phyloP scores from a whole-genome alignment of 2,797 vertebrate genomes.

The Leuciscus waleckii region DNA sequence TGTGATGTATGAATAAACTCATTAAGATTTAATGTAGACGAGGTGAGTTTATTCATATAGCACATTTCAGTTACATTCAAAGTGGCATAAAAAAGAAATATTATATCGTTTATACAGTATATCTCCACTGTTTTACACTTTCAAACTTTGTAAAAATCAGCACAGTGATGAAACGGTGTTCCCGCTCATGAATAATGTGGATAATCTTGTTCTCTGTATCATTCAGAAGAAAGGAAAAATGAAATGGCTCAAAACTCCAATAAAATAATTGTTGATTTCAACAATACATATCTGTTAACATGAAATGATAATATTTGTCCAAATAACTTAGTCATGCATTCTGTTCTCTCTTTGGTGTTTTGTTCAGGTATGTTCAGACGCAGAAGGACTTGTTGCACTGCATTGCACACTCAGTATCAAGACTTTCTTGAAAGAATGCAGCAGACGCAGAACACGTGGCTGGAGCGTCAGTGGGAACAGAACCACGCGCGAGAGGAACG shows the following conservation, averaged over 20 bases:
- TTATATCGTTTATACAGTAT: no score
- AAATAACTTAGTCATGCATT: neutral
- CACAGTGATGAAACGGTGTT: neutral
- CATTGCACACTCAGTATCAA: slow-evolving; percentile 30
- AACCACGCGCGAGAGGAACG: slow-evolving; percentile 28
- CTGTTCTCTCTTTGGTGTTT: neutral
- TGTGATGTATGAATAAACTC: neutral
- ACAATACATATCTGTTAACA: neutral
- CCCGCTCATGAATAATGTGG: neutral
- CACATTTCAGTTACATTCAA: neutral
- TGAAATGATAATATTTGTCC: neutral
- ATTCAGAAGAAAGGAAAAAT: neutral
- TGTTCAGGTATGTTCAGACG: neutral
- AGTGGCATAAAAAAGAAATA: neutral
- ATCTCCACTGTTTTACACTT: neutral
- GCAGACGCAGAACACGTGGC: slow-evolving; percentile 39
- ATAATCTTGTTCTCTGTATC: neutral
- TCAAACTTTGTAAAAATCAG: neutral
- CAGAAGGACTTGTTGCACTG: slow-evolving; percentile 14
- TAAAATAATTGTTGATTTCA: neutral
- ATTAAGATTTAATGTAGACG: neutral
- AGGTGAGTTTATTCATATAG: neutral
- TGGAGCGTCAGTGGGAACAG: slow-evolving; percentile 37
- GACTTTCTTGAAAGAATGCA: slow-evolving; percentile 43
- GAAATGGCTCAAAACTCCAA: neutral